phyloP scores from a whole-genome alignment of 2,113 vertebrate genomes.

The Dipodomys spectabilis region DNA sequence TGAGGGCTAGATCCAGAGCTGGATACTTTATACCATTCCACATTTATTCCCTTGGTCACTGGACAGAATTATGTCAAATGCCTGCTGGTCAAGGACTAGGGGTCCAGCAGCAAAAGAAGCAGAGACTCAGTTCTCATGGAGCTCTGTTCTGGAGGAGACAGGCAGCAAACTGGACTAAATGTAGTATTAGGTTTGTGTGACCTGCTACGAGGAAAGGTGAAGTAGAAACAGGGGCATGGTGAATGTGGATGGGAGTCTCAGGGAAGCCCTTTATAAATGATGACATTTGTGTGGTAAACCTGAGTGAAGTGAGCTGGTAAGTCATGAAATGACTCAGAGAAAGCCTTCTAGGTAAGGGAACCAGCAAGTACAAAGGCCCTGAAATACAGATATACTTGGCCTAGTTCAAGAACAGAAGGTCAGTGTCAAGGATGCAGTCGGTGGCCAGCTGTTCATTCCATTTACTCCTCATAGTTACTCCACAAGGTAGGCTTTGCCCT shows the following conservation, averaged over 20 bases:
- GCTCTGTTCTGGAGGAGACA: not conserved
- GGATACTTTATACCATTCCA: not conserved
- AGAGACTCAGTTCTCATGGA: not conserved
- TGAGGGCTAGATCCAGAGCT: not conserved
- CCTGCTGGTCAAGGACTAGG: not conserved
- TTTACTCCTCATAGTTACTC: not conserved
- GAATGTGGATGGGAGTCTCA: not conserved
- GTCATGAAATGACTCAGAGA: too few species aligned
- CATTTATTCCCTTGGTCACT: not conserved
- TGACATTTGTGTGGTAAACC: not conserved
- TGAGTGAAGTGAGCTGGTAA: not conserved
- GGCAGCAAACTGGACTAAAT: not conserved
- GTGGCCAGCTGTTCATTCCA: not conserved
- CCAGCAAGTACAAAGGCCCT: too few species aligned
- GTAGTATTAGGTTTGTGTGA: rapidly evolving
- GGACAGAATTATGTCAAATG: not conserved
- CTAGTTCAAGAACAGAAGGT: not conserved
- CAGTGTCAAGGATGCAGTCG: too few species aligned
- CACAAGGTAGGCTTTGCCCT: not conserved
- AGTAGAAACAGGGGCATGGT: not conserved
- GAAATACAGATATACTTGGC: not conserved
- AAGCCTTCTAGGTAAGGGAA: not conserved
- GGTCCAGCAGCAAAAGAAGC: too few species aligned
- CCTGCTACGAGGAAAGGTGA: not conserved
- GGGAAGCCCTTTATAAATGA: not conserved